Conservation (phyloP, 2,113 vertebrate species). For the Otolemur garnettii region DNA sequence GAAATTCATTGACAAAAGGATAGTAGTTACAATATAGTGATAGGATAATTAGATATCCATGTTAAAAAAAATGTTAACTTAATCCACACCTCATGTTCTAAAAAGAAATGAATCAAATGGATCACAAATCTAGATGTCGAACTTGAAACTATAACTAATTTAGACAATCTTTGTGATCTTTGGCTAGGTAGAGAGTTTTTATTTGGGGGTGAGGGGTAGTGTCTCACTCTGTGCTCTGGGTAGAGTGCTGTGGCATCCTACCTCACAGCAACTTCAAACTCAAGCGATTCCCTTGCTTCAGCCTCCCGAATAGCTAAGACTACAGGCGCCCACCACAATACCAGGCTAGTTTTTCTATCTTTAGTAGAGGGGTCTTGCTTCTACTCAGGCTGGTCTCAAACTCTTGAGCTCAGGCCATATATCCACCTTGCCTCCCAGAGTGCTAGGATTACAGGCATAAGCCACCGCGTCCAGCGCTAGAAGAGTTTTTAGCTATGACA, state of each 20-base stretch:
- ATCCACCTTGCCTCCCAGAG: no score
- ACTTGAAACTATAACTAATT: neutral
- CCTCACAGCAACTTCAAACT: no score
- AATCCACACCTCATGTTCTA: neutral
- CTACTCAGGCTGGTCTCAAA: no score
- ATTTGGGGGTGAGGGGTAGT: neutral
- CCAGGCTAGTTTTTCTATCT: no score
- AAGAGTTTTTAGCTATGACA: neutral
- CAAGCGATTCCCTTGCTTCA: no score
- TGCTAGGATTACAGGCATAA: no score
- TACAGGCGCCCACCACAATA: no score
- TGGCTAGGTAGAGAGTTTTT: neutral
- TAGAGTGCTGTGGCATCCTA: no score
- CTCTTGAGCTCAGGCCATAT: no score
- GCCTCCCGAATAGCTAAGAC: no score
- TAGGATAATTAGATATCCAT: neutral
- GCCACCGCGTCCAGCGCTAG: neutral
- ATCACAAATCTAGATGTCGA: conserved; percentile 15
- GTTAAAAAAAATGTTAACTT: neutral
- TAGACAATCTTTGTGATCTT: neutral
- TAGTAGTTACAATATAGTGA: neutral
- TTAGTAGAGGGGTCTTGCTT: no score
- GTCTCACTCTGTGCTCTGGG: no score
- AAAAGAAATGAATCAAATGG: neutral
- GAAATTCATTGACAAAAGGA: neutral